phyloP scores from a whole-genome alignment of 2,113 vertebrate genomes.

The Periophthalmus modestus region DNA sequence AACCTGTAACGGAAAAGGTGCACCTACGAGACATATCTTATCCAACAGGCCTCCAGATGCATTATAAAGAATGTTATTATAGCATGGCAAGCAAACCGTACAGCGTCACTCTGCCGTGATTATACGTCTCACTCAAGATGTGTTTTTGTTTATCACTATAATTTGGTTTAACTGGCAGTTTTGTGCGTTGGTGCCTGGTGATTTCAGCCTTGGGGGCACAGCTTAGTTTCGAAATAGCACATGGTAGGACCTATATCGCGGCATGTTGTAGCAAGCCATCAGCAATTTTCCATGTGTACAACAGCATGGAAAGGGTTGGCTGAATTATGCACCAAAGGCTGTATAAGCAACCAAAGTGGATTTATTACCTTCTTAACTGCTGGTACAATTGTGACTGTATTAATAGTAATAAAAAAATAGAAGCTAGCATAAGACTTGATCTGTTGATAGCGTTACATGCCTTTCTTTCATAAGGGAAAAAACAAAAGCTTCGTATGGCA shows the following conservation, averaged over 20 bases:
- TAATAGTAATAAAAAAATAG: too few species aligned
- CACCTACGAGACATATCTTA: background rate
- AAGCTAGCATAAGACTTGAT: too few species aligned
- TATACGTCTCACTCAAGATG: slow-evolving; percentile 51
- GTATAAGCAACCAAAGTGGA: background rate
- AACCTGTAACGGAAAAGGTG: slow-evolving; percentile 26
- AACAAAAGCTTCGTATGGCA: too few species aligned
- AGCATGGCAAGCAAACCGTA: slow-evolving; percentile 33
- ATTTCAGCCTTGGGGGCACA: slow-evolving; percentile 26
- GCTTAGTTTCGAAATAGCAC: slow-evolving; percentile 6
- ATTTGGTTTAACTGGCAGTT: slow-evolving; percentile 44
- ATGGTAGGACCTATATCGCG: background rate
- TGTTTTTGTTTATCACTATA: slow-evolving; percentile 59
- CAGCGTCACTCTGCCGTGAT: slow-evolving; percentile 50
- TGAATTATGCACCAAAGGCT: background rate
- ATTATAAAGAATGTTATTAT: slow-evolving; percentile 20
- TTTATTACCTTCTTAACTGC: background rate
- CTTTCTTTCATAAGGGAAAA: too few species aligned
- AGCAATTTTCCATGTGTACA: background rate
- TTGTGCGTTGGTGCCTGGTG: slow-evolving; percentile 17
- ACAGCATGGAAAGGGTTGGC: background rate
- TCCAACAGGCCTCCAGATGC: slow-evolving; percentile 18
- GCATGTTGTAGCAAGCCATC: background rate
- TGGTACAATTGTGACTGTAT: too few species aligned
- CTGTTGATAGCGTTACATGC: too few species aligned